These are phyloP conservation scores for Callyntrura sp. DNA, from an alignment of 2,888 invertebrate genomes.

Conservation along the genomic window DNA sequence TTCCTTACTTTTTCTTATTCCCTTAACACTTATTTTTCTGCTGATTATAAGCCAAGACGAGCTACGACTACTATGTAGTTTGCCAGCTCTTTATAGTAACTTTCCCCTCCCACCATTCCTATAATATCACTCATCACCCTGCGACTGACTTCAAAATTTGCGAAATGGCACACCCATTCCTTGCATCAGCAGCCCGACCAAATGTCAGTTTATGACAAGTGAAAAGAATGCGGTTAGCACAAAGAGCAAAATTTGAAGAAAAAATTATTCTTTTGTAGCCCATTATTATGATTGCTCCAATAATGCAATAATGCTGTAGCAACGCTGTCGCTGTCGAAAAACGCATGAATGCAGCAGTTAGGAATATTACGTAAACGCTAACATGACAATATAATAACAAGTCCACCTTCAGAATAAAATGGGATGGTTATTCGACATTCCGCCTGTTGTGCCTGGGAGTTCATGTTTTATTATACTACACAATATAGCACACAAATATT, in stretches of 20 bases:
- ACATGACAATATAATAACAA: not conserved
- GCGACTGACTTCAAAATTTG: not conserved
- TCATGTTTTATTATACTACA: not conserved
- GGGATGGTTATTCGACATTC: not conserved
- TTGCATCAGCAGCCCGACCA: not conserved
- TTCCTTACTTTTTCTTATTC: not conserved
- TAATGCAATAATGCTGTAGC: not conserved
- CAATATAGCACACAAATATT: not conserved
- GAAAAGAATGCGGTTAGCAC: not conserved
- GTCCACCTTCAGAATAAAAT: not conserved
- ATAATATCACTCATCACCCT: too few species aligned
- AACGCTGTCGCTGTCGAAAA: conserved; percentile 2
- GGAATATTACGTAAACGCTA: not conserved
- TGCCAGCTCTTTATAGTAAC: too few species aligned
- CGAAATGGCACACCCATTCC: not conserved
- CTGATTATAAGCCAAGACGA: too few species aligned
- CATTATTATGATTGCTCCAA: conserved; percentile 27
- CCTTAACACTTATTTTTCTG: too few species aligned
- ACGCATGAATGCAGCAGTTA: not conserved
- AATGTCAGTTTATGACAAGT: not conserved
- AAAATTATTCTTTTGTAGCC: not conserved
- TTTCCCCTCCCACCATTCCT: too few species aligned
- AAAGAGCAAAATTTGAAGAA: conserved; percentile 11
- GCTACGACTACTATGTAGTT: too few species aligned
- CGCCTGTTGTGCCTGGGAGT: not conserved